Evolutionary conservation across 2,113 vertebrate genomes (phyloP), one percentile per base, ranked within the genome.

Genomic region (Chloebia gouldiae): DNA sequence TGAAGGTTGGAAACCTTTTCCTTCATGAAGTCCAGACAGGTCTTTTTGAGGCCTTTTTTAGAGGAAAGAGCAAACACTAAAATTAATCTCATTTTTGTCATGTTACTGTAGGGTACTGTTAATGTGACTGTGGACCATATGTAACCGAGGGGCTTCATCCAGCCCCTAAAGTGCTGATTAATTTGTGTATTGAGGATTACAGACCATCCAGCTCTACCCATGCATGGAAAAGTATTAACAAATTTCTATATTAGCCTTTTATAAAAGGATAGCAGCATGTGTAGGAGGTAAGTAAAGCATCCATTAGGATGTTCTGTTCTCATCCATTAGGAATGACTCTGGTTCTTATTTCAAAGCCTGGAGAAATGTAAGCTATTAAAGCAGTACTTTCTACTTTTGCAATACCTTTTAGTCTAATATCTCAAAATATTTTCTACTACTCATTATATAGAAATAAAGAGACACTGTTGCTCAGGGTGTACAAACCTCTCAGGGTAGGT

Each of bases 291-390:
- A 53, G 39, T 94, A 69, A 93, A 85, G 81, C 61, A 68, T 42
- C 40, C 40, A 42, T 42, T 42, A 42, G 40, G 40, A 42, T 39
- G 31, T 64, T 21, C 75, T 51, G 11, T 81, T 91, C 81, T 78
- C 80, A 87, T 91, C 33, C 57, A 53, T 68, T 91, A 82, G 33
- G 30, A 89, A 22, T 81, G 65, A 40, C 53, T 72, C 53, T 50
- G 40, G 39, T 86, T 91, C 85, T 91, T 92, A 84, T 77, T 83
- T 94, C 69, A 78, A 79, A 94, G 57, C 61, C 81, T 79, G 49
- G 44, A 86, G 78, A 85, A 82, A 75, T 71, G 21, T 51, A 31
- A 87, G 72, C 60, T 81, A 49, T 91, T 91, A 89, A 81, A 87
- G 77, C 35, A 91, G 11, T 51, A 27, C 66, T 87, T 92, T n/a